phyloP scores from a whole-genome alignment of 1,140 invertebrate species.

The Aphaenogaster ashmeadi region DNA sequence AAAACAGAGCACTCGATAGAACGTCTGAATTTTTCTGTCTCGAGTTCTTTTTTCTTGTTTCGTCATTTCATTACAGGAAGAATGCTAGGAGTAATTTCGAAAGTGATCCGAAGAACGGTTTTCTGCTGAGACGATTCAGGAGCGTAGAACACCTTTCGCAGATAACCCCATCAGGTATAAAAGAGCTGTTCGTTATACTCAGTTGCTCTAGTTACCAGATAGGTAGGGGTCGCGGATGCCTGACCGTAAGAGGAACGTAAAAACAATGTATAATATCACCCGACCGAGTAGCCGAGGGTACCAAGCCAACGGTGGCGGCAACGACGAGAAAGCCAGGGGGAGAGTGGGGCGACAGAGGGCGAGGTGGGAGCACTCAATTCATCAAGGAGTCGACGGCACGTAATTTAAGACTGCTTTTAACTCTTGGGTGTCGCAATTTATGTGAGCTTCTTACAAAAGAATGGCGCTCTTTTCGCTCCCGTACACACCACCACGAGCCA shows the following conservation, averaged over 20 bases:
- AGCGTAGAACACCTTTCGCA: neutral
- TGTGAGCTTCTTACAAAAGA: conserved; percentile 87
- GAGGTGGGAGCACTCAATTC: conserved; percentile 86
- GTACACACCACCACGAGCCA: conserved; percentile 74
- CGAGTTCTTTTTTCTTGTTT: neutral
- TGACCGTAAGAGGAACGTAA: conserved; percentile 74
- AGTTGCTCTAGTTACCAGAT: conserved; percentile 80
- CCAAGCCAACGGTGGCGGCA: conserved; percentile 46
- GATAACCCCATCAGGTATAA: conserved; percentile 52
- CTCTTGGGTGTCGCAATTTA: conserved; percentile 88
- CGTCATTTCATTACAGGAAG: too few species aligned
- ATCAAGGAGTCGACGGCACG: conserved; percentile 87
- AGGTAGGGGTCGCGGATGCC: conserved; percentile 65
- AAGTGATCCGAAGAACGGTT: neutral
- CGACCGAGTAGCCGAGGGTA: conserved; percentile 60
- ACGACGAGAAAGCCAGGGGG: conserved; percentile 32
- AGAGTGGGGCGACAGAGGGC: conserved; percentile 36
- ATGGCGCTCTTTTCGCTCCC: conserved; percentile 83
- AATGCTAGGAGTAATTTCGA: conserved; percentile 12
- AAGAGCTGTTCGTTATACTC: conserved; percentile 78
- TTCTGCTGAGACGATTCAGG: neutral
- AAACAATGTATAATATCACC: conserved; percentile 82
- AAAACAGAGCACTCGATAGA: neutral
- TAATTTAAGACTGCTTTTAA: conserved; percentile 88
- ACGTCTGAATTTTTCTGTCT: neutral